Base-by-base conservation (phyloP, 2,113 vertebrate genomes). In the Origma solitaria region DNA sequence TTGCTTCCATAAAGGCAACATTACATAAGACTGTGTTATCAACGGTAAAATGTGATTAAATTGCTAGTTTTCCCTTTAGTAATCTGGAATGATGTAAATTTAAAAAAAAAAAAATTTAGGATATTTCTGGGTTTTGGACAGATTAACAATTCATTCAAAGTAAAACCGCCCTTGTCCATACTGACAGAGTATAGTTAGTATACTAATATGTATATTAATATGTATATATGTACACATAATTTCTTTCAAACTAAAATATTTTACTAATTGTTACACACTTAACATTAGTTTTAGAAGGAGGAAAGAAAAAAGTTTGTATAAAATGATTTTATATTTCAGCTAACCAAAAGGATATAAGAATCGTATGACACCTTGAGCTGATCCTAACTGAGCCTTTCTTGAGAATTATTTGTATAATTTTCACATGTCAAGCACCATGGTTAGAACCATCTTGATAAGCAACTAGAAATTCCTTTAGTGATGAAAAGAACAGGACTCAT, bases 1-100 rank as follows among this genome's bases (percentile, higher is more conserved):
- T 95, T 95, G 82, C 57, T 88, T 73, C 61, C 68, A 93, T 50
- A 89, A 96, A 80, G 69, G 33, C 73, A 92, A 73, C 80, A 85
- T 76, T 95, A 97, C 91, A 97, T 95, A 96, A 96, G 56, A 82
- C 72, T 66, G 76, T 95, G 44, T 88, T 97, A 93, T 95, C 78
- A 86, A 84, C 56, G 23, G 40, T 92, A 93, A 92, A 93, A 95
- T 54, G 53, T 77, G 50, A 95, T 62, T 93, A 86, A 94, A 94
- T 92, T 90, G 27, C 60, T 95, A 37, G 30, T 64, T 97, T 96
- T 94, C 79, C 49, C 79, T 71, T 92, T 95, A 92, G 33, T 93
- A 94, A 94, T 83, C 72, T 82, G 60, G 20, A 96, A 95, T 47
- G 57, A 38, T 44, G 24, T 93, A 95, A 72, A 73, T 82, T 91